Percentiles rank a stretch among this genome's conserved stretches.
These are phyloP conservation scores for Listronotus oregonensis DNA, from an alignment of 1,140 invertebrate genomes.

Conservation along the genomic window DNA sequence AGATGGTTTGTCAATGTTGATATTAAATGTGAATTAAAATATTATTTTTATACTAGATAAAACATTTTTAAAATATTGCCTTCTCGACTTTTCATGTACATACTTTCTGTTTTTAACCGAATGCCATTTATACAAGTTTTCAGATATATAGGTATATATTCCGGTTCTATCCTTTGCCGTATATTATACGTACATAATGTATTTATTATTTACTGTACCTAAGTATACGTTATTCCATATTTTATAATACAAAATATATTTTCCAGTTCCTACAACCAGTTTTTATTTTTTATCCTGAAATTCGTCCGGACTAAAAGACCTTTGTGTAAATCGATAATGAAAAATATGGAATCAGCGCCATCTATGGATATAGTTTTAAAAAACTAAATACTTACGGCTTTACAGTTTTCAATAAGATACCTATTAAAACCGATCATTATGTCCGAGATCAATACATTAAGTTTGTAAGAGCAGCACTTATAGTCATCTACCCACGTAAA, in stretches of 20 bases:
- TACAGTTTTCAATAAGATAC: no score
- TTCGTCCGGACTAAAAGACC: no score
- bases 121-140: constrained; percentile 11
- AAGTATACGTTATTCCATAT: constrained; percentile 29
- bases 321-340: no score
- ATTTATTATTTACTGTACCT: constrained; percentile 30
- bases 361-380: no score
- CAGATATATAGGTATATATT: constrained; percentile 15
- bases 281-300: no score
- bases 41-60: constrained; percentile 43
- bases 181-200: constrained; percentile 24
- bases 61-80: constrained; percentile 19
- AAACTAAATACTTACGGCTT: no score
- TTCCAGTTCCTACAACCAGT: constrained; percentile 28
- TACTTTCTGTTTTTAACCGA: constrained; percentile 17
- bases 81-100: constrained; percentile 14
- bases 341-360: no score
- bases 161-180: constrained; percentile 15
- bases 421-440: no score
- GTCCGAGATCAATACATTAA: no score
- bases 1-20: constrained; percentile 39
- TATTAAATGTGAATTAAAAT: constrained; percentile 42
- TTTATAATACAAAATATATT: constrained; percentile 33
- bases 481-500: no score
- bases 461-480: no score